Evolutionary conservation across 2,888 invertebrate genomes (phyloP).

Genomic region (Andrena fulva): DNA sequence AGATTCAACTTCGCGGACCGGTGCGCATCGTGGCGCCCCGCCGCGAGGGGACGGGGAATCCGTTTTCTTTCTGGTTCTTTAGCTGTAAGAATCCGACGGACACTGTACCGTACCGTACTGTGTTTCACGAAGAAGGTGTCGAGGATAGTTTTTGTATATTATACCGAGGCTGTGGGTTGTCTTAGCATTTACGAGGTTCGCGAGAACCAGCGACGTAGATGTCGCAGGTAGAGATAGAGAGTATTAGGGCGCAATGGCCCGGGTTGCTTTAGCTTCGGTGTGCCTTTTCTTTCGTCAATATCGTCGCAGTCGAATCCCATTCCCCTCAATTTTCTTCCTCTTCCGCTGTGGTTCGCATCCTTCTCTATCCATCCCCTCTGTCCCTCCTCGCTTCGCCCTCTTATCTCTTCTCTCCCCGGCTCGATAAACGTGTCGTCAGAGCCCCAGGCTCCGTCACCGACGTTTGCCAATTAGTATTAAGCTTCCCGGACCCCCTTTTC

Average conservation of each 20-base stretch:
- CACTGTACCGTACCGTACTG: constrained; percentile 10
- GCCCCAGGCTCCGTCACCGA: constrained; percentile 8
- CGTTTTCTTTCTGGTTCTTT: constrained; percentile 43
- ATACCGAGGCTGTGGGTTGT: constrained; percentile 76
- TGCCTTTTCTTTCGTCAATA: constrained; percentile 61
- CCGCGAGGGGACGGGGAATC: constrained; percentile 14
- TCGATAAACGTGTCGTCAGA: constrained; percentile 16
- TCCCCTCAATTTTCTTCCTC: constrained; percentile 9
- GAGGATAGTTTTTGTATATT: constrained; percentile 67
- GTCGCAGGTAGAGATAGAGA: constrained; percentile 64
- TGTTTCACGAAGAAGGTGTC: constrained; percentile 38
- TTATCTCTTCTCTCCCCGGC: constrained; percentile 4
- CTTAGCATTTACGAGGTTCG: constrained; percentile 75
- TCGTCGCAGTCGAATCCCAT: constrained; percentile 37
- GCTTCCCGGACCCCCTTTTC: neutral
- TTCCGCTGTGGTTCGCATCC: constrained; percentile 10
- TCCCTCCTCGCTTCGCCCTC: constrained; percentile 18
- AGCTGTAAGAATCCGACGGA: constrained; percentile 30
- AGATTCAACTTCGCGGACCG: neutral
- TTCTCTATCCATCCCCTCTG: neutral
- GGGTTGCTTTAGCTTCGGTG: constrained; percentile 68
- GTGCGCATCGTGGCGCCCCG: neutral
- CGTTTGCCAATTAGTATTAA: constrained; percentile 37
- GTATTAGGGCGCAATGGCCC: constrained; percentile 58
- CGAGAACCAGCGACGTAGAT: constrained; percentile 47